A percentile compares a stretch with the other conserved stretches of the same genome.
These are phyloP conservation scores for Lamellibrachia luymesi DNA, from an alignment of 1,140 invertebrate species.

Conservation along the genomic window DNA sequence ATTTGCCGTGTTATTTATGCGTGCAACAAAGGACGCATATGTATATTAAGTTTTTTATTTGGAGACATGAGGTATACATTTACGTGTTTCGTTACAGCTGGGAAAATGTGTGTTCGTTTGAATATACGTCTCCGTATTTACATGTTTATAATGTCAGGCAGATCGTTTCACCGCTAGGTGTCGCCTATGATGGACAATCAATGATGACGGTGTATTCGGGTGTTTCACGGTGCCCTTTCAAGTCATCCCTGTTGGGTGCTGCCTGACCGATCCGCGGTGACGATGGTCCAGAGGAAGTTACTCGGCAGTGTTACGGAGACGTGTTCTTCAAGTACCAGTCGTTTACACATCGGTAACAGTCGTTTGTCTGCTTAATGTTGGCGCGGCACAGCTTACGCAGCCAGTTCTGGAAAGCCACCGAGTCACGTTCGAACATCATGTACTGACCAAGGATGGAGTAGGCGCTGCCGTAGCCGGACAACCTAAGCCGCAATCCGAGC, in stretches of 20 bases:
- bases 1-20: too few relatives aligned
- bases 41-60: too few relatives aligned
- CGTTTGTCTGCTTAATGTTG: conserved; percentile 85
- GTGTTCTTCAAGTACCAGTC: conserved; percentile 64
- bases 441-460: conserved; percentile 97
- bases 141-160: too few relatives aligned
- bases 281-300: not conserved
- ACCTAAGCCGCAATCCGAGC: not conserved
- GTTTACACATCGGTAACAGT: conserved; percentile 89
- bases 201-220: too few relatives aligned
- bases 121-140: too few relatives aligned
- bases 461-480: conserved; percentile 66
- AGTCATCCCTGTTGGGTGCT: not conserved
- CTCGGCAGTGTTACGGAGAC: not conserved
- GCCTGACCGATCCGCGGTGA: too few relatives aligned
- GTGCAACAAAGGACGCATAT: too few relatives aligned
- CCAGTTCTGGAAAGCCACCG: conserved; percentile 95
- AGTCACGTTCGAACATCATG: conserved; percentile 91
- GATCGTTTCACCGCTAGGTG: too few relatives aligned
- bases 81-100: too few relatives aligned
- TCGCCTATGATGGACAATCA: too few relatives aligned
- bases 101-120: too few relatives aligned
- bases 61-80: too few relatives aligned
- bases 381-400: conserved; percentile 88
- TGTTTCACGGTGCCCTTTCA: not conserved